phyloP scores from a whole-genome alignment of 2,113 vertebrate species.

The Stercorarius parasiticus region DNA sequence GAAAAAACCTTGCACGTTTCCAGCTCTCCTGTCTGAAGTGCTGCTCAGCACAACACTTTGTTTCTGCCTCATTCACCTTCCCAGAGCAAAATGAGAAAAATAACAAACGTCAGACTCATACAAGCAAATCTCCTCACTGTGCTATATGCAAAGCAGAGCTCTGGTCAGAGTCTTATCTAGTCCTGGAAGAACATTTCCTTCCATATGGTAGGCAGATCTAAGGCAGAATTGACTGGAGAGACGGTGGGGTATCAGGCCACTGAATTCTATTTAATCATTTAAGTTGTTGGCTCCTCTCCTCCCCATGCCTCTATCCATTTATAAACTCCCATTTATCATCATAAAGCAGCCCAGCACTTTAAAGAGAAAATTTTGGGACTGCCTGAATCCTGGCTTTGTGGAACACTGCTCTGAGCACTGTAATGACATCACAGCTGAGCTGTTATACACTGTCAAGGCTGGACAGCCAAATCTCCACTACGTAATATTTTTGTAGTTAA shows the following conservation, averaged over 20 bases:
- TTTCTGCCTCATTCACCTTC: not conserved
- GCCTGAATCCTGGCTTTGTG: not conserved
- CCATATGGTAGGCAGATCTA: not conserved
- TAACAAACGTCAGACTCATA: not conserved
- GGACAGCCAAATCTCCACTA: not conserved
- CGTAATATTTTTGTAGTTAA: not conserved
- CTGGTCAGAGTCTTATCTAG: not conserved
- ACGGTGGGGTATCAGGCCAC: not conserved
- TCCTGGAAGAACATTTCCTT: not conserved
- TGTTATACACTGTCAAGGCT: not conserved
- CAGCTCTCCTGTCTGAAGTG: not conserved
- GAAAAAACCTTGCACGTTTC: not conserved
- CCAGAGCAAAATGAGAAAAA: not conserved
- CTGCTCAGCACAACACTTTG: not conserved
- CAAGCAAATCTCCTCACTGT: not conserved
- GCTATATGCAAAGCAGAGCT: not conserved
- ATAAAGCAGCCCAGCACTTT: constrained; percentile 21
- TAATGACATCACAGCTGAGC: constrained; percentile 28
- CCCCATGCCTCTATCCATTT: not conserved
- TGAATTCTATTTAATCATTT: not conserved
- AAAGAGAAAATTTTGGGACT: not conserved
- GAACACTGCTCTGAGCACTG: not conserved
- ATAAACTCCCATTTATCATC: constrained; percentile 37
- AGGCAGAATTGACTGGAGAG: not conserved
- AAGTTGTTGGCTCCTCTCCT: constrained; percentile 1